Percentiles rank a stretch among this genome's conserved stretches.
Evolutionary conservation across 92 coral and sea anemone species (phyloP).

Genomic region (Zoanthus sansibaricus): DNA sequence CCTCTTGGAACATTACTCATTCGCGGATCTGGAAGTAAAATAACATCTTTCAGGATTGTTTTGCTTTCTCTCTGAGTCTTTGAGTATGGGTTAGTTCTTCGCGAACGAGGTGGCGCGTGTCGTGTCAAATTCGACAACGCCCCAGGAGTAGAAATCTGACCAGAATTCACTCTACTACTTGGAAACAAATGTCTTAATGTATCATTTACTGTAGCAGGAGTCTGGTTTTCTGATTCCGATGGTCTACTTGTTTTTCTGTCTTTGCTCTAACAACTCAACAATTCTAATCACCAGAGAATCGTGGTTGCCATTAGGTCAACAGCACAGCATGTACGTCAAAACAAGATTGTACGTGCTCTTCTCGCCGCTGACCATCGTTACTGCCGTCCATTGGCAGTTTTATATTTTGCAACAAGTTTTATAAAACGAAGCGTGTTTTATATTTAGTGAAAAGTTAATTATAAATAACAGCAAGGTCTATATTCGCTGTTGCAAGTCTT

Average conservation of each 20-base stretch:
- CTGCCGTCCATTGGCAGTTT: slow-evolving; percentile 8
- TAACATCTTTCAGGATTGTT: neutral
- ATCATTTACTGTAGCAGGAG: neutral
- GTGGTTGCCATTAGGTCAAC: neutral
- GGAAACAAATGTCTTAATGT: neutral
- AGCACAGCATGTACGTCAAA: neutral
- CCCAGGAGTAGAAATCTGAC: neutral
- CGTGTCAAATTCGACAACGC: neutral
- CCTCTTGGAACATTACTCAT: too few species aligned
- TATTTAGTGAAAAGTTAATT: neutral
- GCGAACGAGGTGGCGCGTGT: neutral
- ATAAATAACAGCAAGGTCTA: neutral
- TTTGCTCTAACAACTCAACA: neutral
- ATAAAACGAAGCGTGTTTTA: neutral
- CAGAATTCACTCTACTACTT: neutral
- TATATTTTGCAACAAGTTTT: slow-evolving; percentile 7
- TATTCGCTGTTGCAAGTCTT: neutral
- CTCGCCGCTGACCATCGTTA: neutral
- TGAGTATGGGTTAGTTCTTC: neutral
- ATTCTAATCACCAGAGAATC: neutral
- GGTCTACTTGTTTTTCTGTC: neutral
- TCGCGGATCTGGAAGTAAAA: neutral
- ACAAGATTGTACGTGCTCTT: neutral
- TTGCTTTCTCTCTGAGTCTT: neutral
- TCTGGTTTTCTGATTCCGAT: neutral